Evolutionary conservation across 2,888 invertebrate species (phyloP), one percentile per base, ranked within the genome.

Genomic region (Pseudeuparius sepicola): DNA sequence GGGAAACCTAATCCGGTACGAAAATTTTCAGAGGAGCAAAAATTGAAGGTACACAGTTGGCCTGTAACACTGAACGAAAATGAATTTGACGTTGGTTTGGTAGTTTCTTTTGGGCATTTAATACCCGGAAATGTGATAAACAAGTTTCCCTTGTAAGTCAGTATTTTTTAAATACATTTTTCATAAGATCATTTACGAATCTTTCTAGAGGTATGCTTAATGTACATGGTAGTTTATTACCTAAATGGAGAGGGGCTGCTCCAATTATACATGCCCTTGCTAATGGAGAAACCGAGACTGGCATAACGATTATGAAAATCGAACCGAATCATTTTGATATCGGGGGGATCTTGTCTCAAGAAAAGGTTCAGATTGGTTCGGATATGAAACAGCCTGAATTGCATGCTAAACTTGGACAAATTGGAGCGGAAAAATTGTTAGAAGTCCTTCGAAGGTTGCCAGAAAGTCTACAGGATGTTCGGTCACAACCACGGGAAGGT

Each of bases 41-140:
- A 73, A 18, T 63, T 87, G 13, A 55, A 56, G 10, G 54, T 78
- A 11, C 67, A 77, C 46, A 55, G 67, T 2, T 55, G 54, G 53
- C 54, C 54, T 4, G 33, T 43, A 23, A 32, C 37, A 23, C 51
- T 68, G 23, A 44, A 54, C 5, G 50, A 64, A 31, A 54, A 58
- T 9, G 61, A 69, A 32, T 92, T 79, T 65, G 81, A 94, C 56
- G 62, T 94, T 39, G 94, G 94, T 3, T 64, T 94, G 30, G 85
- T 96, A 15, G 90, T 87, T 2, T 93, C 94, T 0, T 96, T 96
- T 69, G 94, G 96, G 0, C 80, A 89, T 55, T 66, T 96, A 40
- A 88, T 96, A 51, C 89, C 89, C 23, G 64, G 71, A 43, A 57
- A 68, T 33, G 59, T 90, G 0, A 83, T 96, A 16, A 63, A 74